Conservation (phyloP, 2,113 vertebrate genomes). For the Glaucidium brasilianum region DNA sequence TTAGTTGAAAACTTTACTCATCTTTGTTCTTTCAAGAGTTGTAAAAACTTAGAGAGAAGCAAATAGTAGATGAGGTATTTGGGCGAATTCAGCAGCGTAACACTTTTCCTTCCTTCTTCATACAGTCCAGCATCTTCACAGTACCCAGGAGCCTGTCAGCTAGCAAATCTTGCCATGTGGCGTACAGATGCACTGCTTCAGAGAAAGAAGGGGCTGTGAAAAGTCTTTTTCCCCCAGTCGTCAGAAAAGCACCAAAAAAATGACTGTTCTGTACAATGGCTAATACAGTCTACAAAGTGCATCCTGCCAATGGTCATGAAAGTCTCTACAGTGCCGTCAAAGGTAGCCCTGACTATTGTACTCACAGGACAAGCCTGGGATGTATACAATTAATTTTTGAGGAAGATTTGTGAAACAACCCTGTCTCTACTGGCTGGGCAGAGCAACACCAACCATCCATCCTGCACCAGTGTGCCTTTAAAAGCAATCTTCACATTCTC, state of each 20-base stretch:
- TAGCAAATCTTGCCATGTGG: background rate
- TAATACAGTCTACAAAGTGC: background rate
- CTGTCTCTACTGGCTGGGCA: background rate
- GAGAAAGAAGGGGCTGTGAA: background rate
- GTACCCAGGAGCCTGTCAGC: background rate
- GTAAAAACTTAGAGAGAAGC: conserved; percentile 29
- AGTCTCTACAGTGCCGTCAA: background rate
- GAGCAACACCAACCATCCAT: background rate
- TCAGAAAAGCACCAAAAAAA: background rate
- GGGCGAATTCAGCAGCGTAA: background rate
- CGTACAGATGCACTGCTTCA: background rate
- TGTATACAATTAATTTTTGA: background rate
- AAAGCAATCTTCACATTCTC: background rate
- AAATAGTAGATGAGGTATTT: conserved; percentile 12
- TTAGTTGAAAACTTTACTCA: conserved; percentile 58
- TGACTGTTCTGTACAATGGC: background rate
- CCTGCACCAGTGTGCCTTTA: background rate
- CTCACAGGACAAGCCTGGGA: background rate
- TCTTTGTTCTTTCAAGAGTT: conserved; percentile 36
- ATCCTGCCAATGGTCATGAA: background rate
- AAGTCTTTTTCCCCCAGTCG: background rate
- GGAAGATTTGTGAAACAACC: background rate
- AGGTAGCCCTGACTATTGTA: background rate
- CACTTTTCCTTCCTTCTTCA: background rate
- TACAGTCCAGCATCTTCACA: background rate